Percentiles rank a stretch among this genome's conserved stretches.
Evolutionary conservation across 2,888 invertebrate species (phyloP).

Genomic region (Caenorhabditis imperialis): DNA sequence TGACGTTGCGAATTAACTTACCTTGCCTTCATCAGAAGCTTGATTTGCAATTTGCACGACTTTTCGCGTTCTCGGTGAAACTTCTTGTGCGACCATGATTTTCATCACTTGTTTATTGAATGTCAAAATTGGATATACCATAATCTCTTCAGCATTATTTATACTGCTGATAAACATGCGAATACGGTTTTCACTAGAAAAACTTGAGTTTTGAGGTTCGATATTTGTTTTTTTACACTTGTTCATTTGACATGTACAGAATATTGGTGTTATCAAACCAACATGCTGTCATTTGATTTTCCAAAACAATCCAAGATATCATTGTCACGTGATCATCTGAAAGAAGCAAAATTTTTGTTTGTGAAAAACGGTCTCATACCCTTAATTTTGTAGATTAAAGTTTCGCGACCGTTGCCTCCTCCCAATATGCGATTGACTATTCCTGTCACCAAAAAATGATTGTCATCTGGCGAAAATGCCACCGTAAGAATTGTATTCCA

Average conservation of each 20-base stretch:
- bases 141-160: conserved; percentile 9
- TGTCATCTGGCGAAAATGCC: conserved; percentile 26
- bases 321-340: conserved; percentile 8
- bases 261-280: conserved; percentile 32
- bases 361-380: conserved; percentile 6
- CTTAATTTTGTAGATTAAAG: conserved; percentile 6
- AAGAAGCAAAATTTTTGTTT: not conserved
- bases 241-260: conserved; percentile 4
- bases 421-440: not conserved
- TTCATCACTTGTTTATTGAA: conserved; percentile 10
- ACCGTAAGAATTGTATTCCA: conserved; percentile 22
- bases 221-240: too few relatives aligned
- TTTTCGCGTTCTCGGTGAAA: conserved; percentile 52
- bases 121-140: conserved; percentile 25
- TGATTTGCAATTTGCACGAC: conserved; percentile 56
- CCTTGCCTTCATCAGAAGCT: conserved; percentile 53
- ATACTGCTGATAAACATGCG: conserved; percentile 22
- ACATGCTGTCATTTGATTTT: conserved; percentile 7
- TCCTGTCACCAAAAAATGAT: conserved; percentile 21
- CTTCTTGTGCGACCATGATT: conserved; percentile 33
- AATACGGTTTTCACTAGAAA: conserved; percentile 19
- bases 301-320: conserved; percentile 7
- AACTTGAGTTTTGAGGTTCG: too few relatives aligned
- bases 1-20: too few relatives aligned
- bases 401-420: not conserved